phyloP scores from a whole-genome alignment of 2,797 vertebrate genomes.

The Spondyliosoma cantharus region DNA sequence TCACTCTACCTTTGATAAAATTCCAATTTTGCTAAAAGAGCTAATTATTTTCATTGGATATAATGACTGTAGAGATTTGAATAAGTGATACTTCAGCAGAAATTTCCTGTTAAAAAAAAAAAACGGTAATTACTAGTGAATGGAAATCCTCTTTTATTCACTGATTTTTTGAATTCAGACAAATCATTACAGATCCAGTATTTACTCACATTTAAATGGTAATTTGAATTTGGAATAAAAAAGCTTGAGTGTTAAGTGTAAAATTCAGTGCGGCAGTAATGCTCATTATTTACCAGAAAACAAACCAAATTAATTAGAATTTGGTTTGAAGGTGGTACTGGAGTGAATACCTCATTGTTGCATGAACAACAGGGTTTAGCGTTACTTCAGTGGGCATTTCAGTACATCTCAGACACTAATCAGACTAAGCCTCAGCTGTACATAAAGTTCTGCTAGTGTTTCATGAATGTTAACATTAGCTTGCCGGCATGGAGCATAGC shows the following conservation, averaged over 20 bases:
- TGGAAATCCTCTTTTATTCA: not conserved
- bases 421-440: not conserved
- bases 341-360: not conserved
- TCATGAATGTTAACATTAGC: not conserved
- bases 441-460: not conserved
- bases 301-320: not conserved
- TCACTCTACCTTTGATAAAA: no score
- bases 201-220: slow-evolving; percentile 9
- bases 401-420: not conserved
- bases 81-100: no score
- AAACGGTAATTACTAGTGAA: no score
- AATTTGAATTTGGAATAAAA: slow-evolving; percentile 8
- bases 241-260: not conserved
- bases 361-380: not conserved
- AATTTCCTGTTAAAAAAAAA: no score
- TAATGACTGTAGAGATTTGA: no score
- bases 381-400: not conserved
- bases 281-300: not conserved
- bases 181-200: slow-evolving; percentile 9
- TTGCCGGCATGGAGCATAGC: not conserved
- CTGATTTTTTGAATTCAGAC: not conserved
- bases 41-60: no score
- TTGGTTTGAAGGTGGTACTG: not conserved
- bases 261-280: not conserved
- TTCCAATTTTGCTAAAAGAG: no score